Evolutionary conservation across 2,888 invertebrate genomes (phyloP), one percentile per base, ranked within the genome.

Genomic region (Archips xylosteana): DNA sequence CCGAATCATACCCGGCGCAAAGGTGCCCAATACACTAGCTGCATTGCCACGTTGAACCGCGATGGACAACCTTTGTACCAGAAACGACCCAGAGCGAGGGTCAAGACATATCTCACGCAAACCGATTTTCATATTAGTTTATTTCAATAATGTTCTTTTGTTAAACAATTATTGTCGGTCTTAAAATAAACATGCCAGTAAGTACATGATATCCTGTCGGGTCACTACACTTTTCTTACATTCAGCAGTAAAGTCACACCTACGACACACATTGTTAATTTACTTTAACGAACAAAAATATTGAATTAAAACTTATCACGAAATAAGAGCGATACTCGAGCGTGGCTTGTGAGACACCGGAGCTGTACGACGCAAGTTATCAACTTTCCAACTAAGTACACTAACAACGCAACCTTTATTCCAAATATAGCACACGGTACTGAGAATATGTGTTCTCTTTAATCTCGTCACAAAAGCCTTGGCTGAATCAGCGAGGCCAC

Each of bases 401-500:
- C 76, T 79, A 79, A 81, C 67, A 70, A 60, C 67, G 74, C 75
- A 85, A 80, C 85, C 85, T 87, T 88, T 88, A 89, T 89, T 91
- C 87, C 85, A 87, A 92, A 92, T 92, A 90, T 92, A 92, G 89
- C 88, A 76, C 83, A 82, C 83, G 82, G 82, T 49, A 88, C 87
- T 87, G 89, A 92, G 92, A 90, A 92, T 91, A 85, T 89, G 86
- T 88, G 39, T 39, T 89, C 92, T 89, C 91, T 94, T 94, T 93
- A 94, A 94, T 94, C 92, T 92, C 88, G 92, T 90, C 91, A 94
- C 94, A 94, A 94, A 94, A 92, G 93, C 92, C 88, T 90, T 87
- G 90, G 92, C 92, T 93, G 92, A 92, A 89, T 94, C 92, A 92
- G 90, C 89, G 86, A 83, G 83, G 87, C 87, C 85, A 89, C 87